Base-by-base conservation (phyloP, 2,888 invertebrate genomes). In the Polymixis lichenea region DNA sequence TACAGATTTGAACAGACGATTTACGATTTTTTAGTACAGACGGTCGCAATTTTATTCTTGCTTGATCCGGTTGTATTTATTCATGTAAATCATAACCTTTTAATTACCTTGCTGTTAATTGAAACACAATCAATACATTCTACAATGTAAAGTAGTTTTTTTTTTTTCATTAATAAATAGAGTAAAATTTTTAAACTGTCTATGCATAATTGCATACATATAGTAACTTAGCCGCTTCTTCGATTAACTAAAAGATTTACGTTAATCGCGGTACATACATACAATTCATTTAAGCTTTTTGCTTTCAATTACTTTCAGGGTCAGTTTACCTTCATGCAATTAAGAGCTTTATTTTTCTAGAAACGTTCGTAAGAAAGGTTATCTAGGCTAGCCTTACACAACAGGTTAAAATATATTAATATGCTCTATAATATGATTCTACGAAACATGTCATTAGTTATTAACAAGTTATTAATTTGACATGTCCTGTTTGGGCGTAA, bases 301-400 rank as follows among this genome's bases (percentile, higher is more conserved):
- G 62, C 58, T 66, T 75, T 62, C 60, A 72, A 62, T 72, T 49
- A 64, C 17, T 8, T 66, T 53, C 79, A 80, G 58, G 86, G 80
- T 80, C 74, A 80, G 38, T 74, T 49, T 53, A 13, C 62, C 32
- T 69, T 69, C 55, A 65, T 64, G 28, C 51, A 80, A 75, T 82
- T 71, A 79, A 17, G 46, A 51, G n/a, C 66, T 53, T 70, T 62
- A 28, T 60, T 78, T 70, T 78, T 60, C 49, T 68, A 60, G 64
- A 77, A 76, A 49, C n/a, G 32, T 64, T 61, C 13, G 25, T 65
- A 75, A 69, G 74, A 75, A 86, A 77, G 64, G 49, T 71, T 28
- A 60, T 53, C 64, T 64, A 60, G 67, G 22, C 19, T 51, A 46
- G 32, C n/a, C 51, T 28, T 76, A 68, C 25, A 38, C 7, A 46